A percentile compares a stretch with the other conserved stretches of the same genome.
phyloP scores from a whole-genome alignment of 2,113 vertebrate species.

The Cryptomyrus ogoouensis region DNA sequence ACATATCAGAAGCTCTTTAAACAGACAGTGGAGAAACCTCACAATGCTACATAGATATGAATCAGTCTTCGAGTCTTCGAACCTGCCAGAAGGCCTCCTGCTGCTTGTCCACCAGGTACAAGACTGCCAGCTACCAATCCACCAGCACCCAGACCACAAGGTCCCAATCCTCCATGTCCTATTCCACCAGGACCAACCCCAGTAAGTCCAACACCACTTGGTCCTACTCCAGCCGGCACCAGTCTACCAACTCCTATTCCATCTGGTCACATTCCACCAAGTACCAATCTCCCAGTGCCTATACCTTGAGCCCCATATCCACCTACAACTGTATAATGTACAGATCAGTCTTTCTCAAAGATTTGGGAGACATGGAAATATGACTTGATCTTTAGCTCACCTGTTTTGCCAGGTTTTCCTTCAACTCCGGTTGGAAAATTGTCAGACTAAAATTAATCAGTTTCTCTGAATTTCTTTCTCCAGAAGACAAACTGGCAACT shows the following conservation, averaged over 20 bases:
- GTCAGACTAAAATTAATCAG: not conserved
- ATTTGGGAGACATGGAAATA: not conserved
- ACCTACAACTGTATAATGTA: not conserved
- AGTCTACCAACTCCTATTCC: slow-evolving; percentile 41
- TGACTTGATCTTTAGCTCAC: not conserved
- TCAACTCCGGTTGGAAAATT: not conserved
- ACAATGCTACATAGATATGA: not conserved
- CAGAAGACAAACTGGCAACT: not conserved
- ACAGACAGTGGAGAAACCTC: not conserved
- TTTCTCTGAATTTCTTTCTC: not conserved
- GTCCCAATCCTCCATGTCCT: not conserved
- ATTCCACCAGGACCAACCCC: not conserved
- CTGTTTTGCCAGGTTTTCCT: not conserved
- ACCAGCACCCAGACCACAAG: not conserved
- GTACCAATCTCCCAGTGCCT: not conserved
- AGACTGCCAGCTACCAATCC: slow-evolving; percentile 18
- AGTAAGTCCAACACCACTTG: slow-evolving; percentile 26
- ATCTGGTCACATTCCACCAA: slow-evolving; percentile 15
- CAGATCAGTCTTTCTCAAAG: not conserved
- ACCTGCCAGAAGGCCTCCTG: not conserved
- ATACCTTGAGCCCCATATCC: not conserved
- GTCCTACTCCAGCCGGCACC: slow-evolving; percentile 40
- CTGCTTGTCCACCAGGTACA: slow-evolving; percentile 7
- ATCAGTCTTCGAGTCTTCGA: not conserved
- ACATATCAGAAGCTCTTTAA: not conserved